Evolutionary conservation across 2,113 vertebrate species (phyloP).

Genomic region (Oncorhynchus nerka): DNA sequence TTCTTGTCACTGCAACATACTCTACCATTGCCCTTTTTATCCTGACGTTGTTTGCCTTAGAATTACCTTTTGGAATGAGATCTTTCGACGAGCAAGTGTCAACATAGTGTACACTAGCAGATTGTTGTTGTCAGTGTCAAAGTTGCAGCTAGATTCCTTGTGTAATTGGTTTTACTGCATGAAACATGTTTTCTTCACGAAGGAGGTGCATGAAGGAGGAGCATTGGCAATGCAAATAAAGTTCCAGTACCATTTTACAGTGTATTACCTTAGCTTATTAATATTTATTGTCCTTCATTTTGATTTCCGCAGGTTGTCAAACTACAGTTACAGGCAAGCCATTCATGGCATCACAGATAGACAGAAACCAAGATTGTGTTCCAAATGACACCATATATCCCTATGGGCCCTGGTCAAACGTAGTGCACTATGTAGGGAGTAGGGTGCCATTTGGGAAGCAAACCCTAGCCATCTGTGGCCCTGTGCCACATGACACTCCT

Average conservation of each 20-base stretch:
- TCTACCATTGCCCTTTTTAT: too few species aligned
- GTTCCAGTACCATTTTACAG: background rate
- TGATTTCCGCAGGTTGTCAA: background rate
- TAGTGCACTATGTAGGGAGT: background rate
- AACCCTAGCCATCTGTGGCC: background rate
- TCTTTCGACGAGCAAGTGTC: background rate
- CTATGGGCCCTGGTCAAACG: background rate
- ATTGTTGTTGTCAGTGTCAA: background rate
- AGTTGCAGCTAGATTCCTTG: background rate
- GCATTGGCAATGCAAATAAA: background rate
- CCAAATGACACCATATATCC: too few species aligned
- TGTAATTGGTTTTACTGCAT: background rate
- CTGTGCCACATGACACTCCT: background rate
- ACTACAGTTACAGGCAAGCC: background rate
- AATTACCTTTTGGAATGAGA: background rate
- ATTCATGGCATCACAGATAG: background rate
- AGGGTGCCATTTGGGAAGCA: too few species aligned
- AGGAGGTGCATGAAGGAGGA: background rate
- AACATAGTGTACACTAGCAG: too few species aligned
- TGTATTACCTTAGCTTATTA: slow-evolving; percentile 28
- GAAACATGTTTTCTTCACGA: background rate
- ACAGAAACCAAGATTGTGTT: background rate
- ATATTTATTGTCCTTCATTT: slow-evolving; percentile 53
- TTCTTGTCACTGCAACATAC: background rate
- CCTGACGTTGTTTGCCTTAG: too few species aligned